Conservation (phyloP, 2,797 vertebrate genomes). For the Microctenopoma lineatum region DNA sequence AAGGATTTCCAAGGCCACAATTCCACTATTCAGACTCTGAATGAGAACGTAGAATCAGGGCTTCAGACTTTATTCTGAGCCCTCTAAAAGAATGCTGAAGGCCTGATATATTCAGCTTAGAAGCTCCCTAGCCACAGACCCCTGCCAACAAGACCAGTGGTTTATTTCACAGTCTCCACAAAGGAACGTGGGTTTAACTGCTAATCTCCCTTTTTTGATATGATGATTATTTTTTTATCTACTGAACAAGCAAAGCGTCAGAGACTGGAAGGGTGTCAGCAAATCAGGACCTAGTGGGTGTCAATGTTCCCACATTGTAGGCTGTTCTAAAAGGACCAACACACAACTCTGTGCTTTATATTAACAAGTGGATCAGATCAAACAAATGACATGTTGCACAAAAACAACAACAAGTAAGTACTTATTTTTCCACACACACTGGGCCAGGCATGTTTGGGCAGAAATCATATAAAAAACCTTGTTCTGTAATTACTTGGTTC, state of each 20-base stretch:
- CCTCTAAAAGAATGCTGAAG: slow-evolving; percentile 50
- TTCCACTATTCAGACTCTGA: slow-evolving; percentile 58
- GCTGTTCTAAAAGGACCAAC: too few relatives aligned
- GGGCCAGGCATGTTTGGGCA: too few relatives aligned
- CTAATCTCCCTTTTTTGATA: slow-evolving; percentile 27
- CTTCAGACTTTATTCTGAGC: slow-evolving; percentile 48
- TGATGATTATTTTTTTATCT: slow-evolving; percentile 19
- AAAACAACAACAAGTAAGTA: too few relatives aligned
- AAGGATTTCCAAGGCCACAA: slow-evolving; percentile 50
- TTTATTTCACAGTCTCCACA: slow-evolving; percentile 45
- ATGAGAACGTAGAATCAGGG: slow-evolving; percentile 40
- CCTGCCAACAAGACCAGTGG: slow-evolving; percentile 41
- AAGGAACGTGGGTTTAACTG: slow-evolving; percentile 28
- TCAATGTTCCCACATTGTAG: slow-evolving; percentile 30
- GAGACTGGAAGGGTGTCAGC: slow-evolving; percentile 48
- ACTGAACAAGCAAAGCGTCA: slow-evolving; percentile 21
- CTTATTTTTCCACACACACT: too few relatives aligned
- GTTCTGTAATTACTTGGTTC: too few relatives aligned
- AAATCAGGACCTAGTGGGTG: slow-evolving; percentile 54
- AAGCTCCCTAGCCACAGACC: slow-evolving; percentile 44
- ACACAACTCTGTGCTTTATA: too few relatives aligned
- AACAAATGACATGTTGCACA: too few relatives aligned
- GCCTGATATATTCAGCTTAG: slow-evolving; percentile 52
- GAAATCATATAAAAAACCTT: too few relatives aligned
- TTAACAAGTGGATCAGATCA: too few relatives aligned